A percentile compares a stretch with the other conserved stretches of the same genome.
These are phyloP conservation scores for Alcedo quadribrachys DNA, from an alignment of 2,797 vertebrate genomes.

Conservation along the genomic window DNA sequence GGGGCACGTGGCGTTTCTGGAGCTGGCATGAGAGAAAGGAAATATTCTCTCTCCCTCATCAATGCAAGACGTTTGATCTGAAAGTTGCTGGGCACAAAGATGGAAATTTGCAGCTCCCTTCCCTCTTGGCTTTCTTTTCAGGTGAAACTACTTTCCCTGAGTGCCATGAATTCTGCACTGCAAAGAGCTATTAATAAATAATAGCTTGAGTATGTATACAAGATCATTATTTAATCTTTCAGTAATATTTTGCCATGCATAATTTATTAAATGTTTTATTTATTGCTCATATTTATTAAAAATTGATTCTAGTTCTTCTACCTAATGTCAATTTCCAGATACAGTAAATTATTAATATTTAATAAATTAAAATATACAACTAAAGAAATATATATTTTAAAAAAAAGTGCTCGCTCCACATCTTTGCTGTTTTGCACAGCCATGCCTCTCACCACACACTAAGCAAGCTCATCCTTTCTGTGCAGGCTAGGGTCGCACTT, in stretches of 20 bases:
- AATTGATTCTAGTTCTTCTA: constrained; percentile 79
- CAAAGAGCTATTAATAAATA: constrained; percentile 75
- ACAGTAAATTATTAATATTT: constrained; percentile 62
- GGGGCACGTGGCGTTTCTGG: not conserved
- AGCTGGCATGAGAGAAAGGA: not conserved
- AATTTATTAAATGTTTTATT: constrained; percentile 83
- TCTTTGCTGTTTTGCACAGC: not conserved
- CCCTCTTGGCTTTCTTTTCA: not conserved
- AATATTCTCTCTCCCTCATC: not conserved
- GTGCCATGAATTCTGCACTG: constrained; percentile 44
- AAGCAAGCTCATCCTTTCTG: not conserved
- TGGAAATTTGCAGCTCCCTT: not conserved
- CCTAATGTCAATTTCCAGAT: constrained; percentile 52
- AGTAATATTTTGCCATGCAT: constrained; percentile 80
- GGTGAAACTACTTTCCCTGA: not conserved
- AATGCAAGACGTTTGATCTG: not conserved
- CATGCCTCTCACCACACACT: not conserved
- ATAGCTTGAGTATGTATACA: constrained; percentile 77
- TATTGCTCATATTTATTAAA: constrained; percentile 81
- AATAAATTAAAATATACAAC: constrained; percentile 54
- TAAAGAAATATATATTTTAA: not conserved
- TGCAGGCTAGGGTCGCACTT: not conserved
- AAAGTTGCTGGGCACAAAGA: not conserved
- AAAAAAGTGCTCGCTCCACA: not conserved
- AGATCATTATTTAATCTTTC: constrained; percentile 84